A percentile compares a stretch with the other conserved stretches of the same genome.
These are phyloP conservation scores for Aplysina aerophoba DNA, from an alignment of 37 sponge, comb jelly and placozoan species.

Conservation along the genomic window DNA sequence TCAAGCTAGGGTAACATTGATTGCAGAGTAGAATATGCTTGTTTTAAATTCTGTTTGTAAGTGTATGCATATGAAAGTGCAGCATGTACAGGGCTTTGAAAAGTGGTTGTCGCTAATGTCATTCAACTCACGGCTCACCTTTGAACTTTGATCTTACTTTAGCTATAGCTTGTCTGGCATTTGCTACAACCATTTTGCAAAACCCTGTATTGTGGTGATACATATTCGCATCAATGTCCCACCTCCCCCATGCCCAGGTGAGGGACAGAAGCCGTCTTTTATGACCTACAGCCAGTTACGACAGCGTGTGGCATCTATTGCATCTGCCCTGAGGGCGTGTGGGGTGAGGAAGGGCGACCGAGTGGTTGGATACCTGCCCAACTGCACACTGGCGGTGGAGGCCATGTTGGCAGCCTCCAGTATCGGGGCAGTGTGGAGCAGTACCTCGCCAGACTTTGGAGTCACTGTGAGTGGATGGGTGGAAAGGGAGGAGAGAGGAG, in stretches of 20 bases:
- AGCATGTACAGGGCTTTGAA: too few species aligned
- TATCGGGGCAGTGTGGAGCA: constrained; percentile 96
- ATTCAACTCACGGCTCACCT: too few species aligned
- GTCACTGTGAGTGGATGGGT: constrained; percentile 73
- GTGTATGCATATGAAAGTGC: too few species aligned
- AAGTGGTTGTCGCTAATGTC: too few species aligned
- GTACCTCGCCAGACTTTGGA: constrained; percentile 98
- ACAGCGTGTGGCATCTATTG: constrained; percentile 64
- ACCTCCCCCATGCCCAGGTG: constrained; percentile 69
- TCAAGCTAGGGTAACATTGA: too few species aligned
- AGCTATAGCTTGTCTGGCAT: too few species aligned
- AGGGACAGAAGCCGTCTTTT: constrained; percentile 64
- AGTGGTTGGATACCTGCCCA: constrained; percentile 95
- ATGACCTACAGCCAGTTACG: constrained; percentile 80
- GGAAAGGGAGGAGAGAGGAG: too few species aligned
- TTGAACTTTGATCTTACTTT: too few species aligned
- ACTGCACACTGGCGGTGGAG: constrained; percentile 87
- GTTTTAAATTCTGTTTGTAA: too few species aligned
- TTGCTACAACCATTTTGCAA: too few species aligned
- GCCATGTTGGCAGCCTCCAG: constrained; percentile 96
- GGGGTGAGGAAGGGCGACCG: constrained; percentile 88
- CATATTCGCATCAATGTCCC: background rate
- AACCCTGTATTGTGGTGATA: too few species aligned
- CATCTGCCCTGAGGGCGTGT: constrained; percentile 75
- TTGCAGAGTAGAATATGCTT: too few species aligned